Evolutionary conservation across 2,797 vertebrate genomes (phyloP).

Genomic region (Toxotes lorentzi): DNA sequence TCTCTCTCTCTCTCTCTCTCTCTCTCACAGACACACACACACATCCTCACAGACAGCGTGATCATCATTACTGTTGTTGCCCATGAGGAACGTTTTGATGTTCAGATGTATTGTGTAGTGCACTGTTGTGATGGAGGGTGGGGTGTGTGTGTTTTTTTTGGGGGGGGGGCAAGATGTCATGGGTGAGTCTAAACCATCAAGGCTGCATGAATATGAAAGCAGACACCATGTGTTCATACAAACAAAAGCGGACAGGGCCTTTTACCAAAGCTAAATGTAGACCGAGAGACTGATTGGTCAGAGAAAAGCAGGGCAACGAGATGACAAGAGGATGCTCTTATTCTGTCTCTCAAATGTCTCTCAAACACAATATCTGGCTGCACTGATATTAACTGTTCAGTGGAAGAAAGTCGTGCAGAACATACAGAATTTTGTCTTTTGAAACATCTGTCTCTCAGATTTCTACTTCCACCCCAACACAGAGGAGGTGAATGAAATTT

Average conservation of each 20-base stretch:
- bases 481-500: background rate
- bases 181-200: constrained; percentile 23
- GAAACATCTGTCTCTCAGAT: background rate
- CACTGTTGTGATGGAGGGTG: constrained; percentile 16
- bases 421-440: background rate
- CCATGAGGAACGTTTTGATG: constrained; percentile 49
- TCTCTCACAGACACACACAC: constrained; percentile 13
- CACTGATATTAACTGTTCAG: background rate
- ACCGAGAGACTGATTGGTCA: constrained; percentile 10
- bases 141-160: background rate
- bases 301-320: background rate
- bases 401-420: background rate
- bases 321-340: background rate
- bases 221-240: constrained; percentile 21
- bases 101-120: constrained; percentile 40
- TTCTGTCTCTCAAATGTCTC: background rate
- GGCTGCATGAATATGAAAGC: constrained; percentile 43
- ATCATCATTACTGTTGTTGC: constrained; percentile 39
- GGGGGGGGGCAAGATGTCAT: constrained; percentile 26
- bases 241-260: background rate
- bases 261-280: constrained; percentile 4
- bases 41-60: constrained; percentile 2
- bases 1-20: constrained; percentile 12
- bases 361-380: background rate
- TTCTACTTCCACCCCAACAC: background rate